These are phyloP conservation scores for Electrona antarctica DNA, from an alignment of 2,113 vertebrate species.

Conservation along the genomic window DNA sequence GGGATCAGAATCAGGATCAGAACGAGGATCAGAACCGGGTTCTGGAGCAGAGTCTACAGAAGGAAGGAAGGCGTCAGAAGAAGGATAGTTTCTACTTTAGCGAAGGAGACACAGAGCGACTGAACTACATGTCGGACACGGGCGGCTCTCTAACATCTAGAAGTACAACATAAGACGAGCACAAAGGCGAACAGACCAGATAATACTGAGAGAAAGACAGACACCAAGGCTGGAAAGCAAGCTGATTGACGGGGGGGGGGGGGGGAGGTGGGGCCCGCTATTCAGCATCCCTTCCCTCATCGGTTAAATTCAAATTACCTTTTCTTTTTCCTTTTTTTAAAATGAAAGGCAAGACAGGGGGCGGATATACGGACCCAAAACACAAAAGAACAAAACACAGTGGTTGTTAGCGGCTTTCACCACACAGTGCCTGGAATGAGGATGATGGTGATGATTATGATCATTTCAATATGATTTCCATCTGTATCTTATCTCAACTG, in stretches of 20 bases:
- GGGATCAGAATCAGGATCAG: conserved; percentile 19
- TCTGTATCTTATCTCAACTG: background rate
- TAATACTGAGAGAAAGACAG: conserved; percentile 19
- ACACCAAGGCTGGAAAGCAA: conserved; percentile 66
- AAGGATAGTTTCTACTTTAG: conserved; percentile 38
- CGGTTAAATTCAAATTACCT: conserved; percentile 69
- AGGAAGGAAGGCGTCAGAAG: conserved; percentile 54
- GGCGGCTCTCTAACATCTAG: conserved; percentile 52
- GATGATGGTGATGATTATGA: conserved; percentile 36
- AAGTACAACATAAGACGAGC: conserved; percentile 52
- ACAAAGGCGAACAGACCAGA: conserved; percentile 13
- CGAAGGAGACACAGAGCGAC: conserved; percentile 29
- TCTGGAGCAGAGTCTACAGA: no score
- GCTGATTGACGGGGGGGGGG: conserved; percentile 34
- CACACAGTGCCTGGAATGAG: conserved; percentile 52
- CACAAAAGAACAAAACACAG: conserved; percentile 73
- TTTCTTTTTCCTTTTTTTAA: conserved; percentile 74
- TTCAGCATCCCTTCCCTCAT: conserved; percentile 58
- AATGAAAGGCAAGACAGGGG: conserved; percentile 74
- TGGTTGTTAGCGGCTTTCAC: conserved; percentile 66
- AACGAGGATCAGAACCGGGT: conserved; percentile 17
- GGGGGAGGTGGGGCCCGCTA: background rate
- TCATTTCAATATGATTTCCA: conserved; percentile 1
- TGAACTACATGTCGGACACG: background rate
- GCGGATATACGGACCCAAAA: conserved; percentile 76